Evolutionary conservation across 2,113 vertebrate species (phyloP), one percentile per base, ranked within the genome.

Genomic region (Falco punctatus): DNA sequence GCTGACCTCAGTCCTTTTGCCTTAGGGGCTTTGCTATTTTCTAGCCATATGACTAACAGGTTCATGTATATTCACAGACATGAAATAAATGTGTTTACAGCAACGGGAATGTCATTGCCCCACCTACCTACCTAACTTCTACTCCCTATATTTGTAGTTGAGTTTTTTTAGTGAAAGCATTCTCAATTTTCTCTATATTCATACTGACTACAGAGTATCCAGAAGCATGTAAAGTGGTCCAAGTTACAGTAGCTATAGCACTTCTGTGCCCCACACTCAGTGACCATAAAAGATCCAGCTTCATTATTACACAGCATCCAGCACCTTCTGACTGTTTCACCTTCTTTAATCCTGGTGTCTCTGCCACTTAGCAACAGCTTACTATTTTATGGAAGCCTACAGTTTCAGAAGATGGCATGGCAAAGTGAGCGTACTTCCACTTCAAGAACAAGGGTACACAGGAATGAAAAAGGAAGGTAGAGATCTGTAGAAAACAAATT

Each of bases 101-200:
- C 32, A 74, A 49, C 33, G 52, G 13, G 35, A 61, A 79, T 79
- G 27, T 28, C 66, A 80, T 5, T 58, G 19, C 28, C 10, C 6
- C 66, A 64, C 21, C 44, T 24, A 64, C 17, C 26, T 33, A 82
- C 27, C 27, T 59, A 66, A 48, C 11, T 88, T 90, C 18, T 59
- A 72, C 2, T 71, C 46, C 32, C 22, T 55, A 2, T 24, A 48
- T 62, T 57, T 65, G 79, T 62, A 78, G 15, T 54, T 28, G 27
- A 52, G 4, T 1, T 64, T 67, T 32, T 79, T 44, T 22, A 57
- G 30, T 16, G 8, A 38, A 73, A 28, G 15, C 0, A 0, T 66
- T 70, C 51, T 58, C 35, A 10, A 57, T 30, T 38, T 86, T 59
- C 35, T 77, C 42, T 83, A 24, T 14, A 70, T 10, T 21, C 15